Percentiles rank a stretch among this genome's conserved stretches.
Evolutionary conservation across 2,113 vertebrate species (phyloP).

Genomic region (Orcinus orca): DNA sequence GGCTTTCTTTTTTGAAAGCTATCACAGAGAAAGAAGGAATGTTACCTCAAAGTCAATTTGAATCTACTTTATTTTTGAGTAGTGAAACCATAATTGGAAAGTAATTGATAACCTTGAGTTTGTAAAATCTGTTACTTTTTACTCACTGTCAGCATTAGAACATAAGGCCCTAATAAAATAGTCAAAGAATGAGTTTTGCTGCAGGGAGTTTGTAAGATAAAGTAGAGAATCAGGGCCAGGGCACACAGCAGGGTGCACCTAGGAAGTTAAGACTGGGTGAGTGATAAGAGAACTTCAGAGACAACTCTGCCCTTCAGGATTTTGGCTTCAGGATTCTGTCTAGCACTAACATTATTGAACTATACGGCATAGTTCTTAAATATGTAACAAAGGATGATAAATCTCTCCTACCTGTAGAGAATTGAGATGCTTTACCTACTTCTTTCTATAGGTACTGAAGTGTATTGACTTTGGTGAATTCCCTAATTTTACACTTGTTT

Average conservation of each 20-base stretch:
- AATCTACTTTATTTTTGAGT: not conserved
- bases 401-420: not conserved
- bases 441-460: not conserved
- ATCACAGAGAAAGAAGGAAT: not conserved
- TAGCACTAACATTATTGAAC: not conserved
- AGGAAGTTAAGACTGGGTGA: not conserved
- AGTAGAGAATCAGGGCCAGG: not conserved
- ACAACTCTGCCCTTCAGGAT: not conserved
- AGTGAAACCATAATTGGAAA: not conserved
- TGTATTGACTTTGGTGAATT: not conserved
- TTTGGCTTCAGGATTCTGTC: not conserved
- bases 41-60: not conserved
- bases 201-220: not conserved
- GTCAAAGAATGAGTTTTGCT: not conserved
- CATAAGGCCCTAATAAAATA: not conserved
- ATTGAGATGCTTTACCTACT: not conserved
- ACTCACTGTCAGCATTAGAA: not conserved
- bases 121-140: not conserved
- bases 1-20: not conserved
- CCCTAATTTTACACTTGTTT: not conserved
- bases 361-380: not conserved
- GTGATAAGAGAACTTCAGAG: not conserved
- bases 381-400: not conserved
- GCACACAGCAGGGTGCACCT: fast-evolving
- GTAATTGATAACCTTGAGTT: not conserved